Evolutionary conservation across 2,113 vertebrate genomes (phyloP), one percentile per base, ranked within the genome.

Genomic region (Phrynocephalus versicolor): DNA sequence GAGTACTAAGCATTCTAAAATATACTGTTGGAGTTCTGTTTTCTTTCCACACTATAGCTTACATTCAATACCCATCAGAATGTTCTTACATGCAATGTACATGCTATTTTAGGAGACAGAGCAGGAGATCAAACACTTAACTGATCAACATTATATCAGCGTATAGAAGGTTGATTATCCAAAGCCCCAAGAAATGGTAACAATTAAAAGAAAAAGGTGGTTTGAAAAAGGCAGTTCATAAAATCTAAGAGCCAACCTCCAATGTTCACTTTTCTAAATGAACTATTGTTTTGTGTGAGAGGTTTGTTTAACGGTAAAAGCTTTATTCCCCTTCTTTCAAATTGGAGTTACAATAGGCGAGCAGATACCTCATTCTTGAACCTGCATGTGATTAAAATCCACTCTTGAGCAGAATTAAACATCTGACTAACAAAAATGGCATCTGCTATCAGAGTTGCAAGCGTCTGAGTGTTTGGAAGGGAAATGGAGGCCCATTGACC

Each of bases 371-470:
- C 83, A 51, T 91, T 89, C 92, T 94, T 90, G 80, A 73, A 82
- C 89, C 92, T 96, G 94, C 83, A 93, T 76, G 86, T 65, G 89
- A 94, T 95, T 96, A 96, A 93, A 94, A 88, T 92, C 35, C 93
- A 93, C 90, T 92, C 91, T n/a, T 85, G 80, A 88, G 75, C 94
- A 94, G 90, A 94, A 95, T 93, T 88, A 95, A 87, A 79, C 73
- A 25, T 81, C 83, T 85, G 9, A 35, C 85, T 88, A 90, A 87
- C 91, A 89, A 92, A 92, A 81, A 37, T 86, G 78, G 87, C 94
- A 95, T 97, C 94, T 96, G 91, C 94, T 95, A 95, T 96, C 96
- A 97, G 97, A 97, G 96, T 95, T 88, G 87, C 92, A 87, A 92
- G 95, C 94, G 96, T 88, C 86, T 90, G 95, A 94, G 93, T 93